These are phyloP conservation scores for Muricea muricata DNA, from an alignment of 92 coral and sea anemone genomes.

Conservation along the genomic window DNA sequence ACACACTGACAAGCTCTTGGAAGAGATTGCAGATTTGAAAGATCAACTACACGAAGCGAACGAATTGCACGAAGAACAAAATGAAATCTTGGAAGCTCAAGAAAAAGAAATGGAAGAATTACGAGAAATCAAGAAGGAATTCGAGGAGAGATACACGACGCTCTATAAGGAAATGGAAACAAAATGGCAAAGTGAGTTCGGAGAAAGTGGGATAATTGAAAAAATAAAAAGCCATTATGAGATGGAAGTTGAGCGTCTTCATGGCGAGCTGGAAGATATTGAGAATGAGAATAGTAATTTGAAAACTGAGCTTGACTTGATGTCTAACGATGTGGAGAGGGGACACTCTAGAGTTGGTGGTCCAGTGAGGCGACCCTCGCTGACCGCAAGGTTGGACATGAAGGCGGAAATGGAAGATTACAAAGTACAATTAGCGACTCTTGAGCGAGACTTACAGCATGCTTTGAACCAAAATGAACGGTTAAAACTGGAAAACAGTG, in stretches of 20 bases:
- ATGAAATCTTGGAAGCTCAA: conserved; percentile 45
- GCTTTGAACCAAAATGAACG: conserved; percentile 41
- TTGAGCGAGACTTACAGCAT: conserved; percentile 37
- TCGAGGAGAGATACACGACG: conserved; percentile 21
- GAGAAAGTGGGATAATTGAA: conserved; percentile 28
- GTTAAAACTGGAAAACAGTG: conserved; percentile 16
- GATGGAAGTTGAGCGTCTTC: conserved; percentile 74
- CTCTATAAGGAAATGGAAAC: conserved; percentile 16
- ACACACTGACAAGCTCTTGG: conserved; percentile 56
- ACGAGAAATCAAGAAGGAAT: conserved; percentile 64
- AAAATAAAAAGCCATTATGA: conserved; percentile 41
- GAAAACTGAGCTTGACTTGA: conserved; percentile 85
- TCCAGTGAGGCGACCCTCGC: conserved; percentile 14
- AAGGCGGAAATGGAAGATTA: conserved; percentile 35
- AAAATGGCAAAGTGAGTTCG: conserved; percentile 29
- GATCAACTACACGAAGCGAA: conserved; percentile 64
- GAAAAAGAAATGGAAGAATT: conserved; percentile 73
- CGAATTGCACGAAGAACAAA: conserved; percentile 38
- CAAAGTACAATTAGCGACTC: conserved; percentile 68
- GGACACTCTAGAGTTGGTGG: not conserved
- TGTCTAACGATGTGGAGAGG: conserved; percentile 74
- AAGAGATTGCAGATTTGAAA: conserved; percentile 64
- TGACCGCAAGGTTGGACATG: conserved; percentile 27
- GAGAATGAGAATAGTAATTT: conserved; percentile 83
- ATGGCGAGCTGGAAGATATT: conserved; percentile 77